Conservation (phyloP, 2,113 vertebrate species). For the Catagonus wagneri region DNA sequence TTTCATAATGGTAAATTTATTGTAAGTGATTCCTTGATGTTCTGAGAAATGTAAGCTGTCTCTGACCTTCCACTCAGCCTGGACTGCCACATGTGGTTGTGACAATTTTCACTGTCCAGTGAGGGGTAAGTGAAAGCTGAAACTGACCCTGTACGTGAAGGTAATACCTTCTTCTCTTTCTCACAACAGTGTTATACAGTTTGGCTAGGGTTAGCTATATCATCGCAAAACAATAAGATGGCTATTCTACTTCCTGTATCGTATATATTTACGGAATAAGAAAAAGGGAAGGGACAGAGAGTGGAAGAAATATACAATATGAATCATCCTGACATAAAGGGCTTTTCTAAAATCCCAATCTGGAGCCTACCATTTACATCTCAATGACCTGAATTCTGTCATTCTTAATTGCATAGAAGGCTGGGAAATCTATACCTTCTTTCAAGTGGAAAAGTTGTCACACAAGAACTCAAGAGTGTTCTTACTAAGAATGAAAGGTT, state of each 20-base stretch:
- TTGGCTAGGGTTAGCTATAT: not conserved
- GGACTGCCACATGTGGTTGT: not conserved
- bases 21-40: not conserved
- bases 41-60: not conserved
- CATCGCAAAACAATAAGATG: not conserved
- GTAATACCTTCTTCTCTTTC: not conserved
- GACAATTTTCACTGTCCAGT: not conserved
- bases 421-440: not conserved
- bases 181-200: not conserved
- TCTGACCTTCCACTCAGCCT: not conserved
- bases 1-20: not conserved
- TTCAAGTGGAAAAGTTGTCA: not conserved
- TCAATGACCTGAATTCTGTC: not conserved
- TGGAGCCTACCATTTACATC: not conserved
- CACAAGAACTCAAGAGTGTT: not conserved
- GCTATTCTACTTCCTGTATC: not conserved
- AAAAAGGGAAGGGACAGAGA: not conserved
- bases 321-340: not conserved
- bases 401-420: not conserved
- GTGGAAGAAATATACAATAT: not conserved
- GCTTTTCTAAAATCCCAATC: not conserved
- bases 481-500: slow-evolving; percentile 12
- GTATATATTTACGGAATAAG: not conserved
- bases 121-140: not conserved
- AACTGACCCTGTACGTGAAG: not conserved